These are phyloP conservation scores for Takifugu flavidus DNA, from an alignment of 2,113 vertebrate genomes.

Conservation along the genomic window DNA sequence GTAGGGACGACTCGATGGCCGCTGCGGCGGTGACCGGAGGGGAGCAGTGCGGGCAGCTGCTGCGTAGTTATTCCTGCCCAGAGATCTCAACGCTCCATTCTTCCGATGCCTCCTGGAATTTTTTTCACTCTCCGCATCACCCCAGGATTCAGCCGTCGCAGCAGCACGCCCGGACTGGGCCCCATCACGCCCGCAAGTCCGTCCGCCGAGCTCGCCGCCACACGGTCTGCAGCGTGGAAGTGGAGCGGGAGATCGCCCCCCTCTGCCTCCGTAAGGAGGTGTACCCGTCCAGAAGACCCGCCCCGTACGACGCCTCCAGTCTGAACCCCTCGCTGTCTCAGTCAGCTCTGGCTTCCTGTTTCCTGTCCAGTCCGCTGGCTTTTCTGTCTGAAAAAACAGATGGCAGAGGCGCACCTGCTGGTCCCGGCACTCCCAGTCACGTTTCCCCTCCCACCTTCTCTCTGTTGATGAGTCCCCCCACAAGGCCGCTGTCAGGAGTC, in stretches of 20 bases:
- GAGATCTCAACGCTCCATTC: slow-evolving; percentile 61
- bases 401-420: slow-evolving; percentile 15
- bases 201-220: slow-evolving; percentile 75
- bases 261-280: slow-evolving; percentile 88
- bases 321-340: slow-evolving; percentile 43
- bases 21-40: slow-evolving; percentile 1
- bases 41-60: slow-evolving; percentile 42
- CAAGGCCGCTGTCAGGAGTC: slow-evolving; percentile 37
- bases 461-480: slow-evolving; percentile 21
- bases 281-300: slow-evolving; percentile 74
- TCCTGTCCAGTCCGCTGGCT: slow-evolving; percentile 73
- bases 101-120: slow-evolving; percentile 35
- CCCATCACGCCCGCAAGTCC: slow-evolving; percentile 27
- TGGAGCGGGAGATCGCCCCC: slow-evolving; percentile 72
- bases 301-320: slow-evolving; percentile 35
- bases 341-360: slow-evolving; percentile 57
- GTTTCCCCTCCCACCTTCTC: slow-evolving; percentile 9
- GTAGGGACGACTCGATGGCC: slow-evolving; percentile 34
- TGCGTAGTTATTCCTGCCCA: slow-evolving; percentile 82
- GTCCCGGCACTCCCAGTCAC: slow-evolving; percentile 13
- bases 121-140: slow-evolving; percentile 24
- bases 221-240: slow-evolving; percentile 82
- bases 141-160: slow-evolving; percentile 34
- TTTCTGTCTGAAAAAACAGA: slow-evolving; percentile 66
- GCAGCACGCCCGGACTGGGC: slow-evolving; percentile 14